Evolutionary conservation across 1,140 invertebrate genomes (phyloP).

Genomic region (Anoplolepis gracilipes): DNA sequence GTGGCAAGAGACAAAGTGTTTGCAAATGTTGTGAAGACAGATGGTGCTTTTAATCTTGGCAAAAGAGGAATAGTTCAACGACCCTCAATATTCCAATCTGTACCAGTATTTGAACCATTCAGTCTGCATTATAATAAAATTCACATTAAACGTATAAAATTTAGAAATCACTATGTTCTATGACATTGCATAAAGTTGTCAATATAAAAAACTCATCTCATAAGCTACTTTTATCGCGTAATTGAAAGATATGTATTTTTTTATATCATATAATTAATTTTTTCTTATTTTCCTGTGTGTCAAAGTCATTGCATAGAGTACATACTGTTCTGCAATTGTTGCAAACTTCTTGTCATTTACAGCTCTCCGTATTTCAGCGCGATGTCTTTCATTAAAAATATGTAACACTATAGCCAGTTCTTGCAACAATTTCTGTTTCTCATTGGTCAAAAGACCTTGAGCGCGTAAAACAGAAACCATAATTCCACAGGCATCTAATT

Average conservation of each 20-base stretch:
- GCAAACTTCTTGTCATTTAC: constrained; percentile 96
- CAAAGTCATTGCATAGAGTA: constrained; percentile 49
- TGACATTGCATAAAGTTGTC: background rate
- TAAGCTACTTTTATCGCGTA: background rate
- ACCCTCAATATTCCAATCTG: constrained; percentile 95
- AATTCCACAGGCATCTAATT: constrained; percentile 96
- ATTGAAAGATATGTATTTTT: background rate
- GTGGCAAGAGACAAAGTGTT: constrained; percentile 88
- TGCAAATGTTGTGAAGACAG: constrained; percentile 94
- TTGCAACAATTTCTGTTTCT: constrained; percentile 93
- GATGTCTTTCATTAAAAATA: constrained; percentile 95
- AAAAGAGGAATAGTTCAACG: constrained; percentile 92
- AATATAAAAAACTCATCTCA: background rate
- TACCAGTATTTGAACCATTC: constrained; percentile 91
- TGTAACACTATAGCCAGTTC: constrained; percentile 93
- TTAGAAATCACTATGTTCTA: constrained; percentile 45
- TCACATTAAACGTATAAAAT: constrained; percentile 8
- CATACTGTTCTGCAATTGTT: constrained; percentile 95
- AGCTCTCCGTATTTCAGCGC: constrained; percentile 95
- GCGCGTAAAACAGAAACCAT: constrained; percentile 96
- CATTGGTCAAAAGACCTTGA: constrained; percentile 94
- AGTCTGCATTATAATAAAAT: constrained; percentile 87
- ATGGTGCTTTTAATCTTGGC: constrained; percentile 93
- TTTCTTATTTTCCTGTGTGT: constrained; percentile 50
- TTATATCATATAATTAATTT: background rate